Conservation (phyloP, 2,888 invertebrate genomes). For the Spilosoma lubricipeda region DNA sequence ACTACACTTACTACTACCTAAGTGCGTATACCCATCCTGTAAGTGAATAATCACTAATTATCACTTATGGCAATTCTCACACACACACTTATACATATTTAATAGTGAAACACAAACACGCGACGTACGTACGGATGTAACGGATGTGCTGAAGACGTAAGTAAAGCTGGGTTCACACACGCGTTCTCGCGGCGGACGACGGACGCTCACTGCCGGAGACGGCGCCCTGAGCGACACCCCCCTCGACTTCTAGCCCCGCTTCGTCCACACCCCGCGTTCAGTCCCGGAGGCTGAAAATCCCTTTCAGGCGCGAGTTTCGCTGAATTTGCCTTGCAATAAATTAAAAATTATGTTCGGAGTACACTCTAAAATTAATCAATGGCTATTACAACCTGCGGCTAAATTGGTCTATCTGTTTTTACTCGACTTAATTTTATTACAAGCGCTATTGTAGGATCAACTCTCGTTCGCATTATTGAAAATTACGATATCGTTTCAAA, state of each 20-base stretch:
- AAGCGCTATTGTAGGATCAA: constrained; percentile 8
- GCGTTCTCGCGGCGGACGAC: constrained; percentile 53
- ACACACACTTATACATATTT: constrained; percentile 53
- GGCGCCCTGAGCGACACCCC: constrained; percentile 58
- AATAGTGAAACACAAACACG: constrained; percentile 56
- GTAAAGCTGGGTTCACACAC: constrained; percentile 41
- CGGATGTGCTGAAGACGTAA: constrained; percentile 33
- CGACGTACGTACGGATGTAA: constrained; percentile 50
- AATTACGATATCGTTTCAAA: constrained; percentile 8
- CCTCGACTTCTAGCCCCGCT: constrained; percentile 39
- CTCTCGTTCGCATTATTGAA: constrained; percentile 19
- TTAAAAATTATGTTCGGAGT: constrained; percentile 57
- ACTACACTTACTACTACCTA: constrained; percentile 31
- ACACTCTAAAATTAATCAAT: constrained; percentile 55
- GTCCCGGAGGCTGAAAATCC: constrained; percentile 63
- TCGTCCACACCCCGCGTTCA: constrained; percentile 33
- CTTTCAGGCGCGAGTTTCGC: constrained; percentile 60
- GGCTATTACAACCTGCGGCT: constrained; percentile 49
- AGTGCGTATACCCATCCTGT: constrained; percentile 42
- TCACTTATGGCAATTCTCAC: constrained; percentile 63
- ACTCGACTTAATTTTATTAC: constrained; percentile 12
- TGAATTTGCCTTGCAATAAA: constrained; percentile 54
- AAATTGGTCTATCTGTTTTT: constrained; percentile 37
- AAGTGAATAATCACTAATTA: constrained; percentile 36
- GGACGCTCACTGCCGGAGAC: constrained; percentile 73